Evolutionary conservation across 2,888 invertebrate species (phyloP).

Genomic region (Willowsia nigromaculata): DNA sequence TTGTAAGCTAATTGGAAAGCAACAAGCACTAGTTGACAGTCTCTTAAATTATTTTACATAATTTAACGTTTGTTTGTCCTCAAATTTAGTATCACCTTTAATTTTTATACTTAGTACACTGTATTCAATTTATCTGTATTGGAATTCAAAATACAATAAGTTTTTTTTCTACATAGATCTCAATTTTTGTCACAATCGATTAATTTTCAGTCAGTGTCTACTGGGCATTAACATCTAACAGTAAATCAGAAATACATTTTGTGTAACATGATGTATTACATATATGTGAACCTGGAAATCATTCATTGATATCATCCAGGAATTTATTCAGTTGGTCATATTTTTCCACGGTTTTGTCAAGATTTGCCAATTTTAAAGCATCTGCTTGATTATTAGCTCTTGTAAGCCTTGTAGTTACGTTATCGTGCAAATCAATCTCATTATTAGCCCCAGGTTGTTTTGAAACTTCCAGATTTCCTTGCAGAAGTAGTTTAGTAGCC

Average conservation of each 20-base stretch:
- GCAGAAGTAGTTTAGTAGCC: conserved; percentile 33
- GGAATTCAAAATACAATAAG: not conserved
- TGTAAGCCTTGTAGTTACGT: not conserved
- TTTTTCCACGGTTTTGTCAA: not conserved
- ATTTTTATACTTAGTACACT: not conserved
- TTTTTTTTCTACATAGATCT: not conserved
- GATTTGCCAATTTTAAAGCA: not conserved
- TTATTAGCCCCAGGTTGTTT: not conserved
- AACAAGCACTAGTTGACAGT: too few species aligned
- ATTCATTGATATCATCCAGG: not conserved
- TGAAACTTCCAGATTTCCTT: conserved; percentile 23
- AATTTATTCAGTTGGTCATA: not conserved
- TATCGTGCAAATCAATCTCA: not conserved
- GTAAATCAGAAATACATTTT: too few species aligned
- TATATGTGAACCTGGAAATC: too few species aligned
- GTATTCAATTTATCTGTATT: not conserved
- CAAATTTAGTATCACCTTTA: not conserved
- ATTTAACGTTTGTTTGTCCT: too few species aligned
- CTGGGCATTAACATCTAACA: too few species aligned
- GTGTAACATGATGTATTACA: too few species aligned
- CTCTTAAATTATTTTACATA: too few species aligned
- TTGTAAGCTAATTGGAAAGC: too few species aligned
- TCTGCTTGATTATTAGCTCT: not conserved
- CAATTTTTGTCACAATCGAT: not conserved
- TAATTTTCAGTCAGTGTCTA: too few species aligned